Percentiles rank a stretch among this genome's conserved stretches.
Conservation (phyloP, 92 coral and sea anemone genomes). For the Heteractis magnifica region DNA sequence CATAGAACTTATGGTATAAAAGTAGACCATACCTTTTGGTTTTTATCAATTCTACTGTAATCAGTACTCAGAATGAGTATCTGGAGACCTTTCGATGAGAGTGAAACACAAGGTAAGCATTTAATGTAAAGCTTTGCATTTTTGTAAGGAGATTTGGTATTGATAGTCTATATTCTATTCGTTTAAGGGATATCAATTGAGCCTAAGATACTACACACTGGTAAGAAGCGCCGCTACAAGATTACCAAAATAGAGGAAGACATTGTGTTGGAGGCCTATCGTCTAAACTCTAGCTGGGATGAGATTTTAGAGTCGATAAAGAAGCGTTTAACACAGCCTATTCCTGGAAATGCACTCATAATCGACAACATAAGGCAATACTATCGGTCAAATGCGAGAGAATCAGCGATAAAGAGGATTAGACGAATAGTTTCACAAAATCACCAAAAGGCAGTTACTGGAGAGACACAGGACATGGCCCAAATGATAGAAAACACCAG, state of each 20-base stretch:
- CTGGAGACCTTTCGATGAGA: slow-evolving; percentile 31
- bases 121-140: slow-evolving; percentile 12
- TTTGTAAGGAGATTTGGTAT: no score
- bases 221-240: slow-evolving; percentile 20
- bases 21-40: no score
- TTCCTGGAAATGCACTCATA: slow-evolving; percentile 2
- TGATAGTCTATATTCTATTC: not conserved
- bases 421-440: slow-evolving; percentile 34
- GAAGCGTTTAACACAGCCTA: slow-evolving; percentile 4
- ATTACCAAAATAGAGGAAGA: slow-evolving; percentile 3
- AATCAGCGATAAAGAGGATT: slow-evolving; percentile 17
- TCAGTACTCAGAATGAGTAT: not conserved
- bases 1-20: no score
- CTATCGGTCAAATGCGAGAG: slow-evolving; percentile 6
- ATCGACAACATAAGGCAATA: slow-evolving; percentile 14
- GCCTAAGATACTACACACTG: slow-evolving; percentile 3
- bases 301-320: slow-evolving; percentile 8
- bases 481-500: slow-evolving; percentile 11
- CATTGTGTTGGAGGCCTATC: slow-evolving; percentile 15
- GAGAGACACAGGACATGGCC: slow-evolving; percentile 26
- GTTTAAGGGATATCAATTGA: not conserved
- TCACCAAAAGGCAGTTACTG: slow-evolving; percentile 9
- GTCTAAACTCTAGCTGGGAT: slow-evolving; percentile 18
- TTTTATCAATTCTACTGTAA: no score
- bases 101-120: slow-evolving; percentile 28